Base-by-base conservation (phyloP, 2,113 vertebrate genomes). In the Cryptotis parvus region DNA sequence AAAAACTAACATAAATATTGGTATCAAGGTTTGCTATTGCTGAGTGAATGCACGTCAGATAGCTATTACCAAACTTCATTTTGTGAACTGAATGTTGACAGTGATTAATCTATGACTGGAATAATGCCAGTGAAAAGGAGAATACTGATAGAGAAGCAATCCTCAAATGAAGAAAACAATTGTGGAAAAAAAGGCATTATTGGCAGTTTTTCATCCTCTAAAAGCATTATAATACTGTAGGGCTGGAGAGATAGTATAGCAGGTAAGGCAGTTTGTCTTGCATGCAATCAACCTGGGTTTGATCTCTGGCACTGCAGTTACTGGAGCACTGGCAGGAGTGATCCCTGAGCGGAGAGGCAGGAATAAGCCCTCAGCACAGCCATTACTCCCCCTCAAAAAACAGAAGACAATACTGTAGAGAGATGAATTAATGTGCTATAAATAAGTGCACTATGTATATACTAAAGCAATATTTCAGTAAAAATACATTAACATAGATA, bases 21-120 rank as follows among this genome's bases (percentile, higher is more conserved):
- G 68, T 15, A 73, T 27, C 43, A 73, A 75, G 82, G 6, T 35
- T 89, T 86, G 33, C 29, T 81, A 43, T 3, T 82, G 31, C 29
- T 70, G 43, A 69, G 49, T 78, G 75, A 90, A 81, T n/a, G 61
- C 29, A 37, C 45, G 29, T 69, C 63, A 65, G 29, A 65, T 11
- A 65, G 70, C 6, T 39, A 11, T 69, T 81, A 12, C 33, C 18
- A 58, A 6, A 81, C 72, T 75, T 84, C 37, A n/a, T 41, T 93
- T 89, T 78, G 45, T 89, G 82, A 89, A 87, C 70, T 72, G 22
- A 55, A 90, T 81, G 7, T 27, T 92, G 35, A 73, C 18, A 43
- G 55, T 24, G 55, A 58, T 58, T 58, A 58, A 58, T 58, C 63
- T 65, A 31, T 65, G 63, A 65, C 22, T 65, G 26, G 29, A 65